phyloP scores from a whole-genome alignment of 2,797 vertebrate genomes.

The Sus cebifrons region DNA sequence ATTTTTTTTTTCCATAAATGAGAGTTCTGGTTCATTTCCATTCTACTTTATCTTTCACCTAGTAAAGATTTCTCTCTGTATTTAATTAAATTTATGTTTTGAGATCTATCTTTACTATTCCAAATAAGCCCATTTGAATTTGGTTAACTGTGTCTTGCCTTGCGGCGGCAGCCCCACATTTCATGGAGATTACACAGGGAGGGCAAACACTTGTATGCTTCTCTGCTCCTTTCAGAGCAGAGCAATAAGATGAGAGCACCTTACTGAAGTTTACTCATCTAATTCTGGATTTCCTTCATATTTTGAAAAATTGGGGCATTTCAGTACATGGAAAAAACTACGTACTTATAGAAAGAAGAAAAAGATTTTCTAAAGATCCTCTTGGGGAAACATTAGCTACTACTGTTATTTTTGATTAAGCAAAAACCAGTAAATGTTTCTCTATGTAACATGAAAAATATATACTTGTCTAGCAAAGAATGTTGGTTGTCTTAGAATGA shows the following conservation, averaged over 20 bases:
- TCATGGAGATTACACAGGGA: not conserved
- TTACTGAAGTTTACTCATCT: not conserved
- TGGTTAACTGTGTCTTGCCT: not conserved
- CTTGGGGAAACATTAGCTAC: constrained; percentile 11
- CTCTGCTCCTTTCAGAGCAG: not conserved
- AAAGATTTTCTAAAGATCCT: constrained; percentile 27
- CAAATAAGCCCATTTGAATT: constrained; percentile 20
- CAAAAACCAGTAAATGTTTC: not conserved
- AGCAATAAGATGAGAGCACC: not conserved
- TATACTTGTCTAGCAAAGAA: not conserved
- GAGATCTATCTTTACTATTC: not conserved
- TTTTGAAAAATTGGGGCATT: not conserved
- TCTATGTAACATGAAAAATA: not conserved
- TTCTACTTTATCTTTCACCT: constrained; percentile 8
- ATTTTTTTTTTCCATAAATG: not conserved
- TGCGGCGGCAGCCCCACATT: not conserved
- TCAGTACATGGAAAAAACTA: not conserved
- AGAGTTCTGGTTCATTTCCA: not conserved
- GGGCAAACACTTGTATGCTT: not conserved
- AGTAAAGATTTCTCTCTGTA: not conserved
- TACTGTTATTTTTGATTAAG: constrained; percentile 41
- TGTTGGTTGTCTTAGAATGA: not conserved
- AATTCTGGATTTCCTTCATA: constrained; percentile 22
- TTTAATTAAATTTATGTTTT: constrained; percentile 50
- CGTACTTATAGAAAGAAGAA: not conserved